Conservation (phyloP, 2,888 invertebrate species). For the Dromius quadrimaculatus region DNA sequence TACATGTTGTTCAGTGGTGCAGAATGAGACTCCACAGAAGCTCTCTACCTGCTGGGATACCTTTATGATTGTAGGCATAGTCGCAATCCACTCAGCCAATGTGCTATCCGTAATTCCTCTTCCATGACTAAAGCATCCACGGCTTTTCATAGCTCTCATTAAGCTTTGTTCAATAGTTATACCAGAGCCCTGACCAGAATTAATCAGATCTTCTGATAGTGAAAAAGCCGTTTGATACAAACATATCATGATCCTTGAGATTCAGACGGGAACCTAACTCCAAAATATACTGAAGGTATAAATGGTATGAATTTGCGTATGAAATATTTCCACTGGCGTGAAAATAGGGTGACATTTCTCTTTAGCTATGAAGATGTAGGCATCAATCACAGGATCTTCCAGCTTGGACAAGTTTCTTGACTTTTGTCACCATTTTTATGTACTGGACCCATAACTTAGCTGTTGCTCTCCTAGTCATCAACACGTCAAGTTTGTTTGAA, state of each 20-base stretch:
- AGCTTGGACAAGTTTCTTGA: background rate
- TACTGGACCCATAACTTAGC: background rate
- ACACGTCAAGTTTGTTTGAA: no score
- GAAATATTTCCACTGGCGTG: background rate
- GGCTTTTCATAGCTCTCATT: slow-evolving; percentile 41
- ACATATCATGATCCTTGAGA: background rate
- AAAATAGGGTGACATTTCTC: no score
- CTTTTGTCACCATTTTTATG: background rate
- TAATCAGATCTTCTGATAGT: slow-evolving; percentile 25
- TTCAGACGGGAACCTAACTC: background rate
- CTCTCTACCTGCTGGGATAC: slow-evolving; percentile 7
- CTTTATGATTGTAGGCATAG: slow-evolving; percentile 19
- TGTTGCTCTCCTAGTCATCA: no score
- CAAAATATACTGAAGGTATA: background rate
- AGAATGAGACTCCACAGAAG: slow-evolving; percentile 24
- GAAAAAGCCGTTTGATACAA: background rate
- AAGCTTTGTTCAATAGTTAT: slow-evolving; percentile 36
- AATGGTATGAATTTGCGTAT: background rate
- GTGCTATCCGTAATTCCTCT: slow-evolving; percentile 26
- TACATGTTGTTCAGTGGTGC: slow-evolving; percentile 15
- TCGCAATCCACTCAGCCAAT: background rate
- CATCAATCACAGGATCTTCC: background rate
- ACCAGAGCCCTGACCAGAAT: slow-evolving; percentile 43
- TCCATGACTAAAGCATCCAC: slow-evolving; percentile 36
- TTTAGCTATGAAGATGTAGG: background rate